phyloP scores from a whole-genome alignment of 2,113 vertebrate species.

The Mobula birostris region DNA sequence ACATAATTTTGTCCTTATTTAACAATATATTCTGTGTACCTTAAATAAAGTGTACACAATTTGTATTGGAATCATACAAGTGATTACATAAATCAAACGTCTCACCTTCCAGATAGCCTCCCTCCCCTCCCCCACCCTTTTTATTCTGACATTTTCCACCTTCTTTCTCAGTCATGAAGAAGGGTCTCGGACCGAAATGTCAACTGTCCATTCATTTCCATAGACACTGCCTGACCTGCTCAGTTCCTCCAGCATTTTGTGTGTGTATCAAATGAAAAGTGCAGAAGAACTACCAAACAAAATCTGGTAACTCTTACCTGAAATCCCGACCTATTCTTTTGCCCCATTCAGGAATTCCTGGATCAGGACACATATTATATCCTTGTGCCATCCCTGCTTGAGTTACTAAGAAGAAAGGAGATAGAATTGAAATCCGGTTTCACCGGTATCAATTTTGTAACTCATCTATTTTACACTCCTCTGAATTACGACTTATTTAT shows the following conservation, averaged over 20 bases:
- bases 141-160: too few relatives aligned
- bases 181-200: too few relatives aligned
- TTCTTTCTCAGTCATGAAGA: too few relatives aligned
- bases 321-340: slow-evolving; percentile 97
- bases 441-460: not conserved
- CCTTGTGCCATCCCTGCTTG: slow-evolving; percentile 98
- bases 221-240: too few relatives aligned
- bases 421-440: not conserved
- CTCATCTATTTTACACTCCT: not conserved
- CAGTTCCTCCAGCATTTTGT: too few relatives aligned
- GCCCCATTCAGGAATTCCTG: slow-evolving; percentile 90
- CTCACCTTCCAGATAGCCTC: too few relatives aligned
- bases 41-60: not conserved
- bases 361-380: slow-evolving; percentile 98
- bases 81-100: not conserved
- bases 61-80: not conserved
- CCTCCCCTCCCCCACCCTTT: too few relatives aligned
- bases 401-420: slow-evolving; percentile 75
- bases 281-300: not conserved
- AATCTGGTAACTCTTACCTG: slow-evolving; percentile 64
- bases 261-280: slow-evolving; percentile 4
- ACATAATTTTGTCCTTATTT: not conserved
- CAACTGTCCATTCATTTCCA: too few relatives aligned
- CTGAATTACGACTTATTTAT: not conserved
- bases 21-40: not conserved